phyloP scores from a whole-genome alignment of 2,113 vertebrate genomes.

The Apistogramma diplotaenia region DNA sequence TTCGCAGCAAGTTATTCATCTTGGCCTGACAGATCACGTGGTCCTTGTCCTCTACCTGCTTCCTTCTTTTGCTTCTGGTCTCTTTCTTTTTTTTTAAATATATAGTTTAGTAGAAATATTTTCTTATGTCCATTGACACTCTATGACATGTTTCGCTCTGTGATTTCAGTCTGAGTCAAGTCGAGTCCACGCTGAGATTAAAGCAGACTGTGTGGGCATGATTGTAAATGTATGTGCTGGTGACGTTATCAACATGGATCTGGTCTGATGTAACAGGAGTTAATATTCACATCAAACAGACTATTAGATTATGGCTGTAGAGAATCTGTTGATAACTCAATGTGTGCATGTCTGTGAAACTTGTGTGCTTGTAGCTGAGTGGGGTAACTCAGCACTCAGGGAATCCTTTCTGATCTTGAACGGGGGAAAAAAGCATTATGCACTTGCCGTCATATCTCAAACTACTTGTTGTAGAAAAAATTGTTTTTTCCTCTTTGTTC shows the following conservation, averaged over 20 bases:
- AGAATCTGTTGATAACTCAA: neutral
- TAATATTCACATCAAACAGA: constrained; percentile 37
- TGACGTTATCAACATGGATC: neutral
- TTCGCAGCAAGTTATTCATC: neutral
- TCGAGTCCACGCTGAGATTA: neutral
- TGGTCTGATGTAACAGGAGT: constrained; percentile 21
- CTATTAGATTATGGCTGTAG: constrained; percentile 27
- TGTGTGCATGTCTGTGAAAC: neutral
- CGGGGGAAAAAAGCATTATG: neutral
- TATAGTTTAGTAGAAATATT: neutral
- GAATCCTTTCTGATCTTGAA: neutral
- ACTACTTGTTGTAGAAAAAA: neutral
- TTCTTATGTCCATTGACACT: neutral
- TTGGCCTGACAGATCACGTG: neutral
- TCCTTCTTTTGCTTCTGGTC: neutral
- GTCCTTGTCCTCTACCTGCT: neutral
- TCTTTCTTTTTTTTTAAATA: neutral
- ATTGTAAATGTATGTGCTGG: neutral
- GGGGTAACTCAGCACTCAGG: neutral
- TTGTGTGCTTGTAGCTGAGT: neutral
- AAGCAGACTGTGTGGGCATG: neutral
- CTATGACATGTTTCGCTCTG: neutral
- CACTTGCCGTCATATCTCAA: neutral
- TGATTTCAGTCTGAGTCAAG: neutral
- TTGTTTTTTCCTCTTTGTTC: neutral